phyloP scores from a whole-genome alignment of 2,113 vertebrate genomes.

The Eonycteris spelaea region DNA sequence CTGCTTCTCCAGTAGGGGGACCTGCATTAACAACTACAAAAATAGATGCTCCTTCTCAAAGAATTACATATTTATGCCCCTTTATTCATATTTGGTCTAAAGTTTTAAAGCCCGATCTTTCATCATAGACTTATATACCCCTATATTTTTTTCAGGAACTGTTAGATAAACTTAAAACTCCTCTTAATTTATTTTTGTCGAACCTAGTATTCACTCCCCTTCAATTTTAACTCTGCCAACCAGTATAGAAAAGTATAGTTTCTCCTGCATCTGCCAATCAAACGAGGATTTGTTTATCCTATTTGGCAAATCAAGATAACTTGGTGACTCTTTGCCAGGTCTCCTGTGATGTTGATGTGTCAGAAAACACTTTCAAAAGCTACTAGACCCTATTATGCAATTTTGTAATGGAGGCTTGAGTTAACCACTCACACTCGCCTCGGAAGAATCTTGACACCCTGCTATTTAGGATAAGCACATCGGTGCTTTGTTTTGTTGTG shows the following conservation, averaged over 20 bases:
- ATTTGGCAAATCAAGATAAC: constrained; percentile 48
- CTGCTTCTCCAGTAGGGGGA: not conserved
- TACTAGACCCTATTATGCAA: constrained; percentile 26
- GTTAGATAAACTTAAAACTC: not conserved
- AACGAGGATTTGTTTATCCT: constrained; percentile 64
- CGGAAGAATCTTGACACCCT: constrained; percentile 44
- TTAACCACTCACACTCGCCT: constrained; percentile 26
- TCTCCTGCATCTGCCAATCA: constrained; percentile 60
- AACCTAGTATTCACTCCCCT: not conserved
- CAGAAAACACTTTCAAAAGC: constrained; percentile 50
- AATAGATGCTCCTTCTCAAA: not conserved
- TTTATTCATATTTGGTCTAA: not conserved
- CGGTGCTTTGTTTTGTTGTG: constrained; percentile 21
- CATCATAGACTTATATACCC: not conserved
- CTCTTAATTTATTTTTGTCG: not conserved
- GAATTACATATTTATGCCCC: not conserved
- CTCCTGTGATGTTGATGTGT: constrained; percentile 22
- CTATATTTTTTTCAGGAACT: not conserved
- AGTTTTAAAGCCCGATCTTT: not conserved
- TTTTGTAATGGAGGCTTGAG: constrained; percentile 39
- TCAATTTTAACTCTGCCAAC: constrained; percentile 22
- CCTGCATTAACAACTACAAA: not conserved
- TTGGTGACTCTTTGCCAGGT: constrained; percentile 15
- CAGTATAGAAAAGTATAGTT: constrained; percentile 66
- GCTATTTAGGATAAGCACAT: constrained; percentile 42